Evolutionary conservation across 2,113 vertebrate species (phyloP), one percentile per base, ranked within the genome.

Genomic region (Aegotheles bennettii): DNA sequence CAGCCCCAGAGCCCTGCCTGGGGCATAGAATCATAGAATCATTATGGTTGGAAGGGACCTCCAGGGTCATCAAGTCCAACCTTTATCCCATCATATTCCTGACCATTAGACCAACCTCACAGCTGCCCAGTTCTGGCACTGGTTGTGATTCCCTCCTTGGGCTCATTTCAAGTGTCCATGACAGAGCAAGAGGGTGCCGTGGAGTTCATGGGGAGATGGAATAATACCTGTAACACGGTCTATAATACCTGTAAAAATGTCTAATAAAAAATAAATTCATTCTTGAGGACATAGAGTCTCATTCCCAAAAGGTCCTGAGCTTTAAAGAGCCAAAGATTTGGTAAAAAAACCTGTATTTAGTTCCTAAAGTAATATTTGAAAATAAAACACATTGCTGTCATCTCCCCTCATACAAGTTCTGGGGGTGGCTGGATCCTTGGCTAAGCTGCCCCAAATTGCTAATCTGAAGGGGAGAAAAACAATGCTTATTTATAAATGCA

Each of bases 81-180:
- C n/a, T n/a, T n/a, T n/a, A n/a, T n/a, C n/a, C n/a, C n/a, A n/a
- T n/a, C n/a, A n/a, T n/a, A n/a, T n/a, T n/a, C n/a, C n/a, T n/a
- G n/a, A n/a, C n/a, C n/a, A n/a, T n/a, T n/a, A n/a, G n/a, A n/a
- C n/a, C 35, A 13, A 33, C 70, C 33, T 31, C 23, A 3, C 0
- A 0, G 64, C 59, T 16, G 11, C 31, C 7, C 4, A 11, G 15
- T 8, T 10, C 50, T 45, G 38, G 23, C 25, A 3, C 38, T 2
- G 69, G 4, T 4, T 43, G 26, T 38, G 4, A 4, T 31, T 40
- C 25, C 51, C 45, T 61, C 20, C 18, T 48, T 3, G 40, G 9
- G 33, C 24, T 28, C 15, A 1, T 36, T 28, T 17, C 5, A 16
- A 3, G 19, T 3, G 16, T 16, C 69, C 0, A 1, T 45, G 67